A percentile compares a stretch with the other conserved stretches of the same genome.
Conservation (phyloP, 1,140 invertebrate species). For the Lucilia cuprina region DNA sequence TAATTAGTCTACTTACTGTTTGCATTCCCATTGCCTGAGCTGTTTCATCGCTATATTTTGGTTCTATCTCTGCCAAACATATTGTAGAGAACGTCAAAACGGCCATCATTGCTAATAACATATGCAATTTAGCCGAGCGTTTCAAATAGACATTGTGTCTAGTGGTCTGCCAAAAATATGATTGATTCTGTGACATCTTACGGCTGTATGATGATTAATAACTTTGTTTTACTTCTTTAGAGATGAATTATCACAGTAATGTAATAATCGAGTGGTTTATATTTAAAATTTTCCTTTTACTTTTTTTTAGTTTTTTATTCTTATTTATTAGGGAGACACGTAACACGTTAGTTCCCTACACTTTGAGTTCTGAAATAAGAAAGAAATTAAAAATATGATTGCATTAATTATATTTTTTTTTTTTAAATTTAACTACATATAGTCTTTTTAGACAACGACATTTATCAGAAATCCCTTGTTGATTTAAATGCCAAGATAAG, state of each 20-base stretch:
- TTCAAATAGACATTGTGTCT: constrained; percentile 61
- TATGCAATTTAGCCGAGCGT: constrained; percentile 57
- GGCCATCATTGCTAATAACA: constrained; percentile 56
- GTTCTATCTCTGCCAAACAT: constrained; percentile 51
- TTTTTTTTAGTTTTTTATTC: background rate
- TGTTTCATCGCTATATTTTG: constrained; percentile 48
- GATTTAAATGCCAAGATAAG: constrained; percentile 11
- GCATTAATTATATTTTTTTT: background rate
- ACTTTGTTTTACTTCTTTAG: background rate
- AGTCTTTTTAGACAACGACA: background rate
- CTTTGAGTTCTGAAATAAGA: constrained; percentile 26
- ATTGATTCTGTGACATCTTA: constrained; percentile 61
- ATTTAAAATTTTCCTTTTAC: no score
- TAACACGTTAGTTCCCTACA: background rate
- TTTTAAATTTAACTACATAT: background rate
- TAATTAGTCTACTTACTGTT: constrained; percentile 41
- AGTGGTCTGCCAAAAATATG: constrained; percentile 61
- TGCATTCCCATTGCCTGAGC: constrained; percentile 43
- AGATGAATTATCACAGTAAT: background rate
- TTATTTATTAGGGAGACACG: background rate
- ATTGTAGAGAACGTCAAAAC: constrained; percentile 58
- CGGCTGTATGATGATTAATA: background rate
- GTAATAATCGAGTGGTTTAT: background rate
- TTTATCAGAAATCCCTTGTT: constrained; percentile 17
- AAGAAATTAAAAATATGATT: background rate